Percentiles rank a stretch among this genome's conserved stretches.
phyloP scores from a whole-genome alignment of 2,797 vertebrate genomes.

The Coregonus suidteri region DNA sequence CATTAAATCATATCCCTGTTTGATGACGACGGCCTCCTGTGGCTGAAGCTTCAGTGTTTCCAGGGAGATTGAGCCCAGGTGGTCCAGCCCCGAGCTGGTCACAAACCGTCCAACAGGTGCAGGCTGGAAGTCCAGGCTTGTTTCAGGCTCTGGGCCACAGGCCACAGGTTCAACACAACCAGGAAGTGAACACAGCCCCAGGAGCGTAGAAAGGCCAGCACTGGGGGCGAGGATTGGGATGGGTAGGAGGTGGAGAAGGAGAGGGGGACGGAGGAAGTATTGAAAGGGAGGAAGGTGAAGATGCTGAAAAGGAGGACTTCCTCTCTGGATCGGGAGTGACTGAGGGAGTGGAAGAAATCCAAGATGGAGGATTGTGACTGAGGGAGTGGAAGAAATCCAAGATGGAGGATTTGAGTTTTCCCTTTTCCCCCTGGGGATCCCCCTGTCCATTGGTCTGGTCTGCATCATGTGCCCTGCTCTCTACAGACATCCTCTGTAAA shows the following conservation, averaged over 20 bases:
- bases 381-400: constrained; percentile 68
- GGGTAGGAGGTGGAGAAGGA: constrained; percentile 27
- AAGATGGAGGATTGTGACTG: constrained; percentile 37
- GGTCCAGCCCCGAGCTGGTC: constrained; percentile 66
- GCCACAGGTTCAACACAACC: constrained; percentile 37
- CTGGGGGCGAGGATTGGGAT: constrained; percentile 1
- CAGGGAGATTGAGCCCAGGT: constrained; percentile 59
- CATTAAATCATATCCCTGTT: constrained; percentile 33
- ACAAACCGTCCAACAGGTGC: constrained; percentile 65
- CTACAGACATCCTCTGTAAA: constrained; percentile 23
- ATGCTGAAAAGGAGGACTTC: constrained; percentile 71
- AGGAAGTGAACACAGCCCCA: constrained; percentile 77
- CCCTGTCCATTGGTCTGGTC: neutral
- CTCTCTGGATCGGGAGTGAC: constrained; percentile 65
- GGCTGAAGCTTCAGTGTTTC: constrained; percentile 50
- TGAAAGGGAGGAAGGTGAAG: constrained; percentile 69
- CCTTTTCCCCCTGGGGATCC: constrained; percentile 38
- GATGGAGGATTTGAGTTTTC: constrained; percentile 17
- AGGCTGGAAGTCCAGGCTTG: constrained; percentile 53
- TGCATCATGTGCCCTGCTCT: constrained; percentile 37
- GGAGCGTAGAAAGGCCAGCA: constrained; percentile 71
- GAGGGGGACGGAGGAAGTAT: constrained; percentile 40
- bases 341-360: constrained; percentile 69
- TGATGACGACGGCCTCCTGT: constrained; percentile 74
- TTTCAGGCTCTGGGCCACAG: too few relatives aligned